These are phyloP conservation scores for Rhynchophorus ferrugineus DNA, from an alignment of 1,140 invertebrate genomes.

Conservation along the genomic window DNA sequence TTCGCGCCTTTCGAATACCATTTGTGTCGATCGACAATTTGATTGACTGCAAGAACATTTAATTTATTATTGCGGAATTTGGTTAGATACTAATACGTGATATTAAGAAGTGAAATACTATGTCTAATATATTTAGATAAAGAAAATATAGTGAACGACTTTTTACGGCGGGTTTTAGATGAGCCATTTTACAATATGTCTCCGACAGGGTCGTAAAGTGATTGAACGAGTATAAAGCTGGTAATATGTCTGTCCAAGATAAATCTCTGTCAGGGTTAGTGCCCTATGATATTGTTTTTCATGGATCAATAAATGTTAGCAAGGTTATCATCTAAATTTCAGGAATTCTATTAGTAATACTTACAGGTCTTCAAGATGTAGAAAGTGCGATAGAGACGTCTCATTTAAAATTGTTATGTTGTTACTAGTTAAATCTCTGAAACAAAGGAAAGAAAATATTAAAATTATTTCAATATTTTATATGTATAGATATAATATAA, in stretches of 20 bases:
- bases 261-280: conserved; percentile 24
- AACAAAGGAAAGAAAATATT: conserved; percentile 24
- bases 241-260: conserved; percentile 29
- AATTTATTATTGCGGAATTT: no score
- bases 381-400: conserved; percentile 31
- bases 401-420: conserved; percentile 34
- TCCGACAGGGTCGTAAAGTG: conserved; percentile 21
- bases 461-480: not conserved
- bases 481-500: not conserved
- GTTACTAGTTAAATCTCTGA: conserved; percentile 36
- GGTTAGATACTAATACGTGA: no score
- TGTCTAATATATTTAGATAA: no score
- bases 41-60: no score
- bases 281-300: no score
- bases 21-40: no score
- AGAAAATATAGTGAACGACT: no score
- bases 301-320: no score
- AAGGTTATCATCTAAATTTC: no score
- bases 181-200: conserved; percentile 14
- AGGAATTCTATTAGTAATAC: no score
- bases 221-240: conserved; percentile 23
- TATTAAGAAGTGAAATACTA: no score
- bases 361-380: conserved; percentile 45
- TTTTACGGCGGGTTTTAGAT: not conserved
- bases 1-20: no score